These are phyloP conservation scores for Hafferia zeledoni DNA, from an alignment of 2,797 vertebrate genomes.

Conservation along the genomic window DNA sequence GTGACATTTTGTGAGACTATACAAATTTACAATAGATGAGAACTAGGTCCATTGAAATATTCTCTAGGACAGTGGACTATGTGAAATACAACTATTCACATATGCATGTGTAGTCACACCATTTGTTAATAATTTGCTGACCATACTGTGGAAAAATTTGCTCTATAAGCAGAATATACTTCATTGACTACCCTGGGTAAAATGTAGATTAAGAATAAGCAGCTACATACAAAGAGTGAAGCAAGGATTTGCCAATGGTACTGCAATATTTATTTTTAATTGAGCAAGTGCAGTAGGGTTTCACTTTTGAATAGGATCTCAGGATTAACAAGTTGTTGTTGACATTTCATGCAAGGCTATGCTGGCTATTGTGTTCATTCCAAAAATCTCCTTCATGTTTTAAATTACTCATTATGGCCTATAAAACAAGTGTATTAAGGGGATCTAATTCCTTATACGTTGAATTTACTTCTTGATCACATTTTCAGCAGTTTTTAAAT, in stretches of 20 bases:
- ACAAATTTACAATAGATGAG: not conserved
- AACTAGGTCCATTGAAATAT: not conserved
- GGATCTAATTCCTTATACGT: not conserved
- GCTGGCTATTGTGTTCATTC: not conserved
- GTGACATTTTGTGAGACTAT: not conserved
- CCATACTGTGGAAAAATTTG: not conserved
- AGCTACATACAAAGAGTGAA: not conserved
- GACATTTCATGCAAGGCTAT: not conserved
- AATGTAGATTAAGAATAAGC: not conserved
- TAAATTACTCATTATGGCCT: not conserved
- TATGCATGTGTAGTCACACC: not conserved
- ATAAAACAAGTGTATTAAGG: not conserved
- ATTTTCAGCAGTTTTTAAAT: not conserved
- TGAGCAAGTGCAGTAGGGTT: not conserved
- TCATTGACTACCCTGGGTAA: not conserved
- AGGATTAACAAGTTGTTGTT: not conserved
- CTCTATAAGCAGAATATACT: not conserved
- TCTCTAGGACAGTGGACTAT: not conserved
- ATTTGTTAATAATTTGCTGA: conserved; percentile 1
- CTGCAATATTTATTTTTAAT: not conserved
- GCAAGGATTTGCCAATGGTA: not conserved
- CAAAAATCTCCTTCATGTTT: not conserved
- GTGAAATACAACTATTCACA: not conserved
- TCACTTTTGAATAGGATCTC: not conserved
- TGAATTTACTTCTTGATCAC: not conserved